Evolutionary conservation across 1,140 invertebrate species (phyloP), one percentile per base, ranked within the genome.

Genomic region (Drosophila micromelanica): DNA sequence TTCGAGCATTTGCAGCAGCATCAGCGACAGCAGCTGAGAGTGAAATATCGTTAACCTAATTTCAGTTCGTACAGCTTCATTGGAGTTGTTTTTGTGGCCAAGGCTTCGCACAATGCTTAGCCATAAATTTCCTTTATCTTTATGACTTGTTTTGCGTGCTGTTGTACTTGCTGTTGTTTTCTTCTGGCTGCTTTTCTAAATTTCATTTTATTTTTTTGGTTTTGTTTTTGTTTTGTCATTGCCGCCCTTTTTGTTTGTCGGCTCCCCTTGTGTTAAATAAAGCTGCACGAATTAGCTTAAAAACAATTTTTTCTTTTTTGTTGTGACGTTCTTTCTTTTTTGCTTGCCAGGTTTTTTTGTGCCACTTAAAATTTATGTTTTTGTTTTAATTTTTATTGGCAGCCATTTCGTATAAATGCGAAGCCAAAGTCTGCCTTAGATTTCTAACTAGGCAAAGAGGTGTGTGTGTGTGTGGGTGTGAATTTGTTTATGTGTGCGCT

Each of bases 11-110:
- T 45, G 17, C n/a, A 51, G 63, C 20, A 46, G 51, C 59, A 60
- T 72, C 79, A 78, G 71, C 43, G 49, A 52, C 54, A 43, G 40
- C 49, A 20, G 46, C 32, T 45, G 74, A 85, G 75, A 87, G 76
- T 89, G 82, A 87, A 87, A 87, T 89, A 87, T 89, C 84, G 84
- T 87, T 87, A 87, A 89, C 84, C 84, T 87, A 87, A 87, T 87
- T 87, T 89, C 71, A 54, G 85, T 71, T 55, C 37, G 55, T 57
- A 57, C 45, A 42, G 69, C 74, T 78, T 62, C 64, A 27, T 60
- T 49, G 61, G 37, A 63, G 76, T 78, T 86, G 84, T 79, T 76
- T 67, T 59, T 70, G 35, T 57, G 65, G 49, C 65, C 51, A 57
- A 54, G 69, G 45, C 65, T 73, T 78, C 68, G 65, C 81, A 75